phyloP scores from a whole-genome alignment of 2,113 vertebrate species.

The Phoenicopterus ruber region DNA sequence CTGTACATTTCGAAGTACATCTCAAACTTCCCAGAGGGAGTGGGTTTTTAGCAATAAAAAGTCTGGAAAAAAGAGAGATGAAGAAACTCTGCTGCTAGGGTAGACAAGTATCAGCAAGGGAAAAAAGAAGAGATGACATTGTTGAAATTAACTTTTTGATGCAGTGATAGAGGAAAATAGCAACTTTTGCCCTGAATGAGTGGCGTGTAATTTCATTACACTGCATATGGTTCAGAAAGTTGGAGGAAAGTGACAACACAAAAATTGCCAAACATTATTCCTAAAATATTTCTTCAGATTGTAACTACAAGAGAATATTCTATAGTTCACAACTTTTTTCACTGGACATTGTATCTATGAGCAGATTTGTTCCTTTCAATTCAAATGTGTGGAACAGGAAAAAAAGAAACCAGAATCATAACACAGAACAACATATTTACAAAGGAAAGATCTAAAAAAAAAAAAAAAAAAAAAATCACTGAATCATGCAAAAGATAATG shows the following conservation, averaged over 20 bases:
- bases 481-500: neutral
- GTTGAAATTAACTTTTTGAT: neutral
- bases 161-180: neutral
- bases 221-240: neutral
- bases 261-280: neutral
- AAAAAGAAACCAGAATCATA: neutral
- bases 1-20: neutral
- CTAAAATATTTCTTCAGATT: neutral
- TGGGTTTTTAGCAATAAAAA: neutral
- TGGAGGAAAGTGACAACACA: neutral
- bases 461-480: neutral
- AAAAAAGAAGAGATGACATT: neutral
- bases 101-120: neutral
- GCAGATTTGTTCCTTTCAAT: neutral
- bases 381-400: neutral
- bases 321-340: fast-evolving
- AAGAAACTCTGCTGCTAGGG: neutral
- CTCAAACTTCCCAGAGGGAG: neutral
- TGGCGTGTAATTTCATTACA: neutral
- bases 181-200: neutral
- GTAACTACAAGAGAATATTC: neutral
- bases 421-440: neutral
- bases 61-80: neutral
- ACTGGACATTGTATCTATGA: neutral
- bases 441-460: neutral